Evolutionary conservation across 1,140 invertebrate genomes (phyloP).

Genomic region (Pteromalus puparum): DNA sequence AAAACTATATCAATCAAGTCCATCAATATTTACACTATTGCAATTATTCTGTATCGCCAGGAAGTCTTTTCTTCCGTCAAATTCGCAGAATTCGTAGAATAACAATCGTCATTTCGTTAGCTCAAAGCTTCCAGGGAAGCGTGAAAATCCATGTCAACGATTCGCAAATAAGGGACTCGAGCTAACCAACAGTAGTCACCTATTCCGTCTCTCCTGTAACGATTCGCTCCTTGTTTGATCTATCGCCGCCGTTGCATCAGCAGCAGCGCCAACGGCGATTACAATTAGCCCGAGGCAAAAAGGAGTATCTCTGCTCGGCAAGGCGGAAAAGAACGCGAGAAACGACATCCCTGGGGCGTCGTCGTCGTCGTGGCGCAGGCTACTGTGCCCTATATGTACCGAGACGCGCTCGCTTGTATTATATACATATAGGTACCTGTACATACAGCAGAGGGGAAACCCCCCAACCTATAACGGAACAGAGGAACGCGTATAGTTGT

Average conservation of each 20-base stretch:
- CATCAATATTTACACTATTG: no score
- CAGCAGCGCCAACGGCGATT: not conserved
- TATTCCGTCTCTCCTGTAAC: not conserved
- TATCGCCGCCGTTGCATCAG: not conserved
- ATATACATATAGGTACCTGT: not conserved
- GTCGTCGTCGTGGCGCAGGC: not conserved
- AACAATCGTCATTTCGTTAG: not conserved
- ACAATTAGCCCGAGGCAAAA: conserved; percentile 31
- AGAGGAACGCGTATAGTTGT: not conserved
- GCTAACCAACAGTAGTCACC: not conserved
- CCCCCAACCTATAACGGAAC: not conserved
- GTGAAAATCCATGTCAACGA: no score
- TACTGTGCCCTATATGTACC: not conserved
- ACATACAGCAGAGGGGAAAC: not conserved
- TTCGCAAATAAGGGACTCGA: not conserved
- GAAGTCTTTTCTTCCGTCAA: not conserved
- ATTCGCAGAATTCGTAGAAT: no score
- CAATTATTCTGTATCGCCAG: not conserved
- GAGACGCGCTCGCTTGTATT: not conserved
- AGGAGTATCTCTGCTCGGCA: not conserved
- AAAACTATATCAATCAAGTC: no score
- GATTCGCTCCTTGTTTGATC: not conserved
- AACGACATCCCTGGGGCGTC: conserved; percentile 16
- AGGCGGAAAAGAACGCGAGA: conserved; percentile 21
- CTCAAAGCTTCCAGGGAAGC: not conserved